Conservation (phyloP, 2,113 vertebrate genomes). For the Vicugna pacos region DNA sequence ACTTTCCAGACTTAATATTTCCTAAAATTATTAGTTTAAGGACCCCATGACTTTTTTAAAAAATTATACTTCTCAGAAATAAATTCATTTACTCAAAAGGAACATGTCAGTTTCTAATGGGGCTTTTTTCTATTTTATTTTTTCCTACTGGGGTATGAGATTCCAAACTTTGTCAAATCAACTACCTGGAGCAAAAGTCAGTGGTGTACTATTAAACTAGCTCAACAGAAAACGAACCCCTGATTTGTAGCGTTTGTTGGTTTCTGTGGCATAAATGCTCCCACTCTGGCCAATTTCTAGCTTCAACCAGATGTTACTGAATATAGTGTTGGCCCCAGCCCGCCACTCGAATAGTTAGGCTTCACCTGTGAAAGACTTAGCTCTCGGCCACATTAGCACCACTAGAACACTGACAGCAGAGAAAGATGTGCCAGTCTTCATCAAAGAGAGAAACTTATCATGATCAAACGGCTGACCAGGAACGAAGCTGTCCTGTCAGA, state of each 20-base stretch:
- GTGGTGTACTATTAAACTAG: neutral
- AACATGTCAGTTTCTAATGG: neutral
- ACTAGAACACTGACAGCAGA: neutral
- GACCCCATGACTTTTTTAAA: neutral
- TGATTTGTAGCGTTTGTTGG: neutral
- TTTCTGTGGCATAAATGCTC: neutral
- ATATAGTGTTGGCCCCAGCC: neutral
- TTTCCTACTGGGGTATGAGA: neutral
- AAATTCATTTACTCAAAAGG: slow-evolving; percentile 40
- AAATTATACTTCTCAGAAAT: slow-evolving; percentile 31
- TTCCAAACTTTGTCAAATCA: neutral
- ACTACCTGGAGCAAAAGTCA: neutral
- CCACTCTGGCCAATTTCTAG: neutral
- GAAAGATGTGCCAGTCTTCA: neutral
- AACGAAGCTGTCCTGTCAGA: neutral
- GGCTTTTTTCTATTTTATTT: neutral
- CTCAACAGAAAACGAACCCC: neutral
- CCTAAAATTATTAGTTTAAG: slow-evolving; percentile 62
- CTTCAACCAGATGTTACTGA: neutral
- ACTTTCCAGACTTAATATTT: slow-evolving; percentile 54
- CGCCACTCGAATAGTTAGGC: neutral
- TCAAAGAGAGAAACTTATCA: neutral
- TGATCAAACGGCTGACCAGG: neutral
- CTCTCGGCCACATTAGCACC: neutral
- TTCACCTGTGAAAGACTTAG: neutral